phyloP scores from a whole-genome alignment of 2,113 vertebrate genomes.

The Desmodus rotundus region DNA sequence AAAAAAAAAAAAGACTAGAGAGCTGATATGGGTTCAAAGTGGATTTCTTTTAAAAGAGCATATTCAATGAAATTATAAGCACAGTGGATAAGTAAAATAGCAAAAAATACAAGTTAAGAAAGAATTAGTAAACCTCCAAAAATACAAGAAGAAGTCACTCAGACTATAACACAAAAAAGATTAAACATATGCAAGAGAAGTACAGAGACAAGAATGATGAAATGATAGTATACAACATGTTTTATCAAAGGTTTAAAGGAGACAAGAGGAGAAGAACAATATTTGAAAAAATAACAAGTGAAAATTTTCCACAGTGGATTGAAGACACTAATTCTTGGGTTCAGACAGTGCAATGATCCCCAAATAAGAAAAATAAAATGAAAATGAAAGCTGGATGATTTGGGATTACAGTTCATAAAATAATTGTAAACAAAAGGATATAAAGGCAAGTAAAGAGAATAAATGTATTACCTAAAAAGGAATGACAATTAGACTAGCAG shows the following conservation, averaged over 20 bases:
- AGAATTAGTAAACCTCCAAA: not conserved
- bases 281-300: not conserved
- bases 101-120: not conserved
- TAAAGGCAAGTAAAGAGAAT: not conserved
- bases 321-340: not conserved
- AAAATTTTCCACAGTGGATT: not conserved
- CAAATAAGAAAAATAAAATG: not conserved
- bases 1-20: not conserved
- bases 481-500: not conserved
- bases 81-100: not conserved
- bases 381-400: not conserved
- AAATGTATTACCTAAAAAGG: not conserved
- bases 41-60: not conserved
- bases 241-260: not conserved
- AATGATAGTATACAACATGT: not conserved
- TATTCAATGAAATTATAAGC: not conserved
- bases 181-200: not conserved
- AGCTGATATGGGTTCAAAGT: not conserved
- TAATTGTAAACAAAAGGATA: not conserved
- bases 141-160: not conserved
- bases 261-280: not conserved
- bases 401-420: not conserved
- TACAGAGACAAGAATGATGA: not conserved
- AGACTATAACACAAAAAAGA: not conserved
- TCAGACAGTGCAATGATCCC: not conserved